Conservation (phyloP, 2,888 invertebrate species). For the Metellina segmentata region DNA sequence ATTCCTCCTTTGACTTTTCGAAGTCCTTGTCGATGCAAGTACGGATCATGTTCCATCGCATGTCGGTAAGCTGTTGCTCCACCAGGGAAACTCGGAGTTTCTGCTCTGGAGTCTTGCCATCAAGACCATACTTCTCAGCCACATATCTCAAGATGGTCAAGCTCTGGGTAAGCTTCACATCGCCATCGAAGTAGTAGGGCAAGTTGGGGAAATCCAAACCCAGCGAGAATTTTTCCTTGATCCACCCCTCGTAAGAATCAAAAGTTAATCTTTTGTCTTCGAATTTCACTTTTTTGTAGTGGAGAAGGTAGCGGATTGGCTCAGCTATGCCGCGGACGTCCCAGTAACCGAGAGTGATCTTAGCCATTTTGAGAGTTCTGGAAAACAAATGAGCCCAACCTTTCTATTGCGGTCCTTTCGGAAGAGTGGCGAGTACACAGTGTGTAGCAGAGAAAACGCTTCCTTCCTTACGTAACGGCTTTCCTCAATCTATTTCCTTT, state of each 20-base stretch:
- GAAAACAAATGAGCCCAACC: not conserved
- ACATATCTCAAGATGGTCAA: slow-evolving; percentile 31
- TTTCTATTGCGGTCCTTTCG: not conserved
- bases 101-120: slow-evolving; percentile 13
- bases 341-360: slow-evolving; percentile 17
- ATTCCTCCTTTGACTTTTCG: slow-evolving; percentile 17
- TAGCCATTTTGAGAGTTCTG: no score
- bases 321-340: slow-evolving; percentile 35
- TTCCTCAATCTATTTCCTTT: not conserved
- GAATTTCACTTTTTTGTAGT: slow-evolving; percentile 29
- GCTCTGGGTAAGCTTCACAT: slow-evolving; percentile 30
- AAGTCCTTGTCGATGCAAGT: not conserved
- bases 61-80: slow-evolving; percentile 31
- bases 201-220: slow-evolving; percentile 36
- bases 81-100: slow-evolving; percentile 16
- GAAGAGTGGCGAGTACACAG: not conserved
- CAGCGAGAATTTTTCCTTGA: slow-evolving; percentile 16
- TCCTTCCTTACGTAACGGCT: not conserved
- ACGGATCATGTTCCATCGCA: slow-evolving; percentile 11
- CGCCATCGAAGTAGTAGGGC: slow-evolving; percentile 29
- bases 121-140: slow-evolving; percentile 18
- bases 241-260: not conserved
- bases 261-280: not conserved
- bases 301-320: slow-evolving; percentile 32
- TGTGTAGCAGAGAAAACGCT: not conserved